Conservation (phyloP, 2,113 vertebrate species). For the Dunckerocampus dactyliophorus region DNA sequence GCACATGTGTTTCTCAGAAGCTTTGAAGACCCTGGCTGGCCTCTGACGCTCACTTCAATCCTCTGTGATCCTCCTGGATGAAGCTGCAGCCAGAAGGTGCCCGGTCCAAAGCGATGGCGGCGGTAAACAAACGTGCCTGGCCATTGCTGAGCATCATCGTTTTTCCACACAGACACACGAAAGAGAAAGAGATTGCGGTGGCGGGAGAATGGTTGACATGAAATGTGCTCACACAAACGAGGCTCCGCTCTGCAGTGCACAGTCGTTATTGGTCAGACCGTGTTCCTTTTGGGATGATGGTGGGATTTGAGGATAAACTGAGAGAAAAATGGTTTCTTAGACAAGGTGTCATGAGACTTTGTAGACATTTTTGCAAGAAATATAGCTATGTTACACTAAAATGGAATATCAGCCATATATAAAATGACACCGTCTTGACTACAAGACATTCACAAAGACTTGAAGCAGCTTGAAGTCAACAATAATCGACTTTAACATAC, state of each 20-base stretch:
- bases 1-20: constrained; percentile 19
- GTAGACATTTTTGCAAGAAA: too few species aligned
- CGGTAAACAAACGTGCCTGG: constrained; percentile 17
- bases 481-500: too few species aligned
- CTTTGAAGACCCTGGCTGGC: constrained; percentile 41
- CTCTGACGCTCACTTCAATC: constrained; percentile 34
- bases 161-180: constrained; percentile 20
- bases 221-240: constrained; percentile 4
- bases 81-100: constrained; percentile 28
- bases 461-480: too few species aligned
- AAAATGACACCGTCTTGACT: too few species aligned
- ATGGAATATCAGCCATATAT: too few species aligned
- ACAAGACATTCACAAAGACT: too few species aligned
- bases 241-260: constrained; percentile 8
- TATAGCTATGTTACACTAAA: too few species aligned
- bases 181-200: constrained; percentile 8
- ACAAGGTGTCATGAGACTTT: too few species aligned
- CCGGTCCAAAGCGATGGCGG: background rate
- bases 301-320: too few species aligned
- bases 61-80: constrained; percentile 45
- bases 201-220: constrained; percentile 5
- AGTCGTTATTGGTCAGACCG: background rate
- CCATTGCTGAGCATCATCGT: constrained; percentile 28
- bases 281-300: background rate
- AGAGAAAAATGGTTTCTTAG: too few species aligned